Evolutionary conservation across 2,797 vertebrate species (phyloP).

Genomic region (Carcharodon carcharias): DNA sequence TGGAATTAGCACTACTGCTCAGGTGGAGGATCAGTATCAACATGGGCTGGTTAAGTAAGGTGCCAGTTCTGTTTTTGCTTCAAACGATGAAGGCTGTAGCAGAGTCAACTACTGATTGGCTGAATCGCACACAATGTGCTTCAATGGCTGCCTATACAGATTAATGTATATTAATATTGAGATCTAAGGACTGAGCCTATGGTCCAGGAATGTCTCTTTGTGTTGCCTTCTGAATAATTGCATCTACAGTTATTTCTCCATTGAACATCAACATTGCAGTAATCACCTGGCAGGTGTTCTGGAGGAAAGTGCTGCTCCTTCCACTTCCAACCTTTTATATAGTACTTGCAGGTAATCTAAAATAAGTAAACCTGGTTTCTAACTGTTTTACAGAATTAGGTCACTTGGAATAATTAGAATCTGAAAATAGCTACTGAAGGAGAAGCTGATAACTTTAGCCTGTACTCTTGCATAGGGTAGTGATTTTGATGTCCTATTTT

Average conservation of each 20-base stretch:
- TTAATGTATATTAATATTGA: not conserved
- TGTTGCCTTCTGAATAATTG: not conserved
- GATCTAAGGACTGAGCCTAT: not conserved
- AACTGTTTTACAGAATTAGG: conserved; percentile 19
- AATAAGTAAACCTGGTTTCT: not conserved
- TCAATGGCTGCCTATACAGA: not conserved
- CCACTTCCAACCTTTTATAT: not conserved
- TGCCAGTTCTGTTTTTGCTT: not conserved
- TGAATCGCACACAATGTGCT: not conserved
- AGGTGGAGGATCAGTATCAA: not conserved
- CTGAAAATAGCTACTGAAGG: conserved; percentile 14
- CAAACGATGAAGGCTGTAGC: not conserved
- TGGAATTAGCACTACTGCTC: not conserved
- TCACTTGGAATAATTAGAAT: conserved; percentile 27
- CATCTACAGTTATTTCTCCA: not conserved
- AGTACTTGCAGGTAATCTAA: not conserved
- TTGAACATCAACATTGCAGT: not conserved
- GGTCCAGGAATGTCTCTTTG: not conserved
- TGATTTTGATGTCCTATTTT: conserved; percentile 26
- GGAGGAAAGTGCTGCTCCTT: not conserved
- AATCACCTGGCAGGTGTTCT: not conserved
- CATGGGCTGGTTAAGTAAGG: not conserved
- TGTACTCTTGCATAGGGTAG: not conserved
- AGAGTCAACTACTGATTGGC: not conserved
- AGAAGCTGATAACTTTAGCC: conserved; percentile 22